phyloP scores from a whole-genome alignment of 2,113 vertebrate genomes.

The Pelusios castaneus region DNA sequence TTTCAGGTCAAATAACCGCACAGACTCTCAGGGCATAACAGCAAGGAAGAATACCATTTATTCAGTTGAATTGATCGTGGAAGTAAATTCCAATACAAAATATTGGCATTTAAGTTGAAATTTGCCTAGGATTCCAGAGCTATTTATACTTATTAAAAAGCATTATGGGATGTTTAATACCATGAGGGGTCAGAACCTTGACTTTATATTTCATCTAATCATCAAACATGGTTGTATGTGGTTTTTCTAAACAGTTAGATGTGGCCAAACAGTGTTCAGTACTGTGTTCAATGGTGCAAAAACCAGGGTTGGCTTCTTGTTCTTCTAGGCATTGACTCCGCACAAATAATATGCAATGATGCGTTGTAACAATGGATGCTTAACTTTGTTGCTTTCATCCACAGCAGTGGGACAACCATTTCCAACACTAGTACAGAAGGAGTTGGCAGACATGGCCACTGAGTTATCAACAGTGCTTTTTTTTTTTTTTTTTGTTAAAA shows the following conservation, averaged over 20 bases:
- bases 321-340: background rate
- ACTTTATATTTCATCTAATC: background rate
- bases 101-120: background rate
- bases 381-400: background rate
- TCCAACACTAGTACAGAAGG: background rate
- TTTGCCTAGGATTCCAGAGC: background rate
- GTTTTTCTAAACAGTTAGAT: background rate
- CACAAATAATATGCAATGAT: background rate
- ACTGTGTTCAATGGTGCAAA: background rate
- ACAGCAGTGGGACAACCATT: conserved; percentile 10
- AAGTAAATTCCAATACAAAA: too few species aligned
- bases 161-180: conserved; percentile 38
- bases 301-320: background rate
- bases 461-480: too few species aligned
- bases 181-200: conserved; percentile 31
- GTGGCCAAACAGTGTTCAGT: background rate
- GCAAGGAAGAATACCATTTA: background rate
- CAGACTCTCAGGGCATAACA: conserved; percentile 38
- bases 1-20: conserved; percentile 60
- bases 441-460: background rate
- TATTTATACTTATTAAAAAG: background rate
- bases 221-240: background rate
- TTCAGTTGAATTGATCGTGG: background rate
- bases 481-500: too few species aligned
- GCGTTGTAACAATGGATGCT: background rate